Evolutionary conservation across 2,797 vertebrate species (phyloP).

Genomic region (Okamejei kenojei): DNA sequence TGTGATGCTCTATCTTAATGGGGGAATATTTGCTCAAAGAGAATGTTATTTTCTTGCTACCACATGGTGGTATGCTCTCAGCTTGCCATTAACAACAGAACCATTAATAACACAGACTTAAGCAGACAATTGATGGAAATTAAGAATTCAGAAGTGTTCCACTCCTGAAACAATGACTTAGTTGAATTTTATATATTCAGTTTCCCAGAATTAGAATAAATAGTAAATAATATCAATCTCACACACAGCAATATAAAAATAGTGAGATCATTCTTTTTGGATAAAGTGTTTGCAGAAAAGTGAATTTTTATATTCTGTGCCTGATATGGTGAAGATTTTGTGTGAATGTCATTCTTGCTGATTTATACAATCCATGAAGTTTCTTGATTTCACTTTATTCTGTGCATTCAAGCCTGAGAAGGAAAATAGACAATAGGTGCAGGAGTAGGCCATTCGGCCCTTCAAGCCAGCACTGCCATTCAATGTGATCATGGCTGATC

Average conservation of each 20-base stretch:
- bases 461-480: too few relatives aligned
- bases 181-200: neutral
- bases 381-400: neutral
- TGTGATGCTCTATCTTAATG: neutral
- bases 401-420: neutral
- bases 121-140: neutral
- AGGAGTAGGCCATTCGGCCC: too few relatives aligned
- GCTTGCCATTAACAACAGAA: neutral
- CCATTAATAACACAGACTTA: neutral
- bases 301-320: neutral
- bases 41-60: neutral
- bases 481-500: too few relatives aligned
- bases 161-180: too few relatives aligned
- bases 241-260: neutral
- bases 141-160: neutral
- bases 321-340: neutral
- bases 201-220: neutral
- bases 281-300: neutral
- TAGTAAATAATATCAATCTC: neutral
- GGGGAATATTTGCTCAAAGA: neutral
- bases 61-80: constrained; percentile 2
- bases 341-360: neutral
- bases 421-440: neutral
- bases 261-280: neutral
- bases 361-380: neutral